Conservation (phyloP, 2,797 vertebrate genomes). For the Brachymystax lenok region DNA sequence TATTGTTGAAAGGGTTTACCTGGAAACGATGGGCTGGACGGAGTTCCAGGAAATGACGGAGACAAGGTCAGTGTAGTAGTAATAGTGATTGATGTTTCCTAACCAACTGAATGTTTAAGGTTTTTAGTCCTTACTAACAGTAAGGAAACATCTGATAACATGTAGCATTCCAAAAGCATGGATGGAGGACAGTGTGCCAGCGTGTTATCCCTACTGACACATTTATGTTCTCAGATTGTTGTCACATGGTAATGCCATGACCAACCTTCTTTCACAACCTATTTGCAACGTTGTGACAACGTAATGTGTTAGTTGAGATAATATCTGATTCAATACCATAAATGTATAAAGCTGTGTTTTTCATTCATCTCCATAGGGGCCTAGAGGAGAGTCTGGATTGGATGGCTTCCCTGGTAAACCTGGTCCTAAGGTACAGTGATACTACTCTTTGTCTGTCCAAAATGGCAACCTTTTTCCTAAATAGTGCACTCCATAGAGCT, state of each 20-base stretch:
- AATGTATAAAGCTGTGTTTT: background rate
- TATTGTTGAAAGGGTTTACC: constrained; percentile 80
- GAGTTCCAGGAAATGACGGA: constrained; percentile 85
- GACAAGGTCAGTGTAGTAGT: constrained; percentile 68
- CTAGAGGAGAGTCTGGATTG: constrained; percentile 80
- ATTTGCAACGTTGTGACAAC: background rate
- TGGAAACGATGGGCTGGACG: constrained; percentile 85
- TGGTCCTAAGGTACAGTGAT: constrained; percentile 80
- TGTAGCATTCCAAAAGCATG: background rate
- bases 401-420: constrained; percentile 84
- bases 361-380: constrained; percentile 75
- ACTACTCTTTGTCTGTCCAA: background rate
- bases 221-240: background rate
- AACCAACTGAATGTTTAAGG: background rate
- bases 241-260: background rate
- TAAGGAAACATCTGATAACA: background rate
- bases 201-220: background rate
- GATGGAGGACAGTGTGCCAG: background rate
- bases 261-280: background rate
- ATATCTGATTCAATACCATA: no score
- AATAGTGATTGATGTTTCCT: background rate
- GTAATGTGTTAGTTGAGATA: no score
- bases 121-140: background rate
- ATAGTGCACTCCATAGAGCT: background rate
- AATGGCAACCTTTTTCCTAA: background rate